Percentiles rank a stretch among this genome's conserved stretches.
Conservation (phyloP, 1,140 invertebrate species). For the Microplitis demolitor region DNA sequence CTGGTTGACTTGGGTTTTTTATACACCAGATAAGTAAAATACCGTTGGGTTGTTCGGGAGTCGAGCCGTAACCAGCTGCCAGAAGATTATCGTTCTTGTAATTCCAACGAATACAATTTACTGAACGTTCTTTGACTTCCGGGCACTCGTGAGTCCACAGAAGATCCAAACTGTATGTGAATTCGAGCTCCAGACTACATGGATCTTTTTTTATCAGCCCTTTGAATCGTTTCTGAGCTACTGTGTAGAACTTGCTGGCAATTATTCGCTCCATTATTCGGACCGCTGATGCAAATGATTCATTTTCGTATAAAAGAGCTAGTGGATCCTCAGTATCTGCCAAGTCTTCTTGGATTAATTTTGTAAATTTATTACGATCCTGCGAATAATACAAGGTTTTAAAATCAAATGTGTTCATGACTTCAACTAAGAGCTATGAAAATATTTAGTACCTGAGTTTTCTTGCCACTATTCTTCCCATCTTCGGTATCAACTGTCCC, state of each 20-base stretch:
- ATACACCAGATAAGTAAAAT: conserved; percentile 81
- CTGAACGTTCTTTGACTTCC: conserved; percentile 57
- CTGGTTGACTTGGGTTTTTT: conserved; percentile 85
- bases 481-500: conserved; percentile 22
- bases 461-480: conserved; percentile 8
- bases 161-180: conserved; percentile 67
- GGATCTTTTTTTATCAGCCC: conserved; percentile 67
- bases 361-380: not conserved
- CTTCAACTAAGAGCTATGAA: no score
- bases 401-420: no score
- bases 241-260: conserved; percentile 68
- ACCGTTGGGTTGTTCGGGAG: conserved; percentile 55
- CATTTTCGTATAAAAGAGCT: conserved; percentile 48
- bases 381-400: not conserved
- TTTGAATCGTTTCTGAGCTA: conserved; percentile 69
- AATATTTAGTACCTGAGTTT: conserved; percentile 1
- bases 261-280: conserved; percentile 71
- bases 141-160: conserved; percentile 68
- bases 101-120: conserved; percentile 69
- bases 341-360: not conserved
- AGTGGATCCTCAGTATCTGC: conserved; percentile 44
- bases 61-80: conserved; percentile 70
- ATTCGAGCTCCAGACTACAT: conserved; percentile 65
- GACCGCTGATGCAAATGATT: conserved; percentile 66
- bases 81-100: conserved; percentile 68